Percentiles rank a stretch among this genome's conserved stretches.
phyloP scores from a whole-genome alignment of 2,888 invertebrate genomes.

The Hemicrepidius hirtus region DNA sequence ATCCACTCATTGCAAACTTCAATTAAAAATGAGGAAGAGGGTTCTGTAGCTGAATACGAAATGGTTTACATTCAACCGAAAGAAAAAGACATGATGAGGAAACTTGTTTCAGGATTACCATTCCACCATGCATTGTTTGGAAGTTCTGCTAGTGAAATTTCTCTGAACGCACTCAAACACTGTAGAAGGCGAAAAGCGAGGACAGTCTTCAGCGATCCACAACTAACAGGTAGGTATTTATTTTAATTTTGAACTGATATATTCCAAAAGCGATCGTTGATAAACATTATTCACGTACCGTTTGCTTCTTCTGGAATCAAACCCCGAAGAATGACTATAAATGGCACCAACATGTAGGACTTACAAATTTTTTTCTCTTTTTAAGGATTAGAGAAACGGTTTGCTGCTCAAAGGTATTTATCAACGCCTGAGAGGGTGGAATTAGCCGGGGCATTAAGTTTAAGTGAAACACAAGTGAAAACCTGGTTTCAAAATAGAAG shows the following conservation, averaged over 20 bases:
- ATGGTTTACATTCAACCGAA: no score
- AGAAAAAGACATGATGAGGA: background rate
- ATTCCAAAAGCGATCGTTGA: no score
- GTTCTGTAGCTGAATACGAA: no score
- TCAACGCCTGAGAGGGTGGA: slow-evolving; percentile 98
- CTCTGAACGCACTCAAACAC: slow-evolving; percentile 88
- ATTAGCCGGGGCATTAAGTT: slow-evolving; percentile 91
- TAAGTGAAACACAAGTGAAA: slow-evolving; percentile 96
- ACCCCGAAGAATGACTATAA: no score
- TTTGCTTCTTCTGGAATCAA: no score
- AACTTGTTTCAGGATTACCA: slow-evolving; percentile 73
- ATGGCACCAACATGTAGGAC: no score
- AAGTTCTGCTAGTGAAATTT: slow-evolving; percentile 78
- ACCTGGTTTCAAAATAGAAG: slow-evolving; percentile 98
- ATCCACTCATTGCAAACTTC: no score
- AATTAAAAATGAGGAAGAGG: no score
- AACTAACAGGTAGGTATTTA: slow-evolving; percentile 74
- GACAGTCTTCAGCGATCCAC: slow-evolving; percentile 91
- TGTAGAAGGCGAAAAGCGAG: slow-evolving; percentile 97
- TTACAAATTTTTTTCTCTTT: no score
- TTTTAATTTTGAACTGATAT: no score
- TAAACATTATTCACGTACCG: no score
- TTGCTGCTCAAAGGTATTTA: slow-evolving; percentile 95
- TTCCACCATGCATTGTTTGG: slow-evolving; percentile 82
- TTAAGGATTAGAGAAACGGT: slow-evolving; percentile 92